Conservation (phyloP, 2,797 vertebrate genomes). For the Danio aesculapii region DNA sequence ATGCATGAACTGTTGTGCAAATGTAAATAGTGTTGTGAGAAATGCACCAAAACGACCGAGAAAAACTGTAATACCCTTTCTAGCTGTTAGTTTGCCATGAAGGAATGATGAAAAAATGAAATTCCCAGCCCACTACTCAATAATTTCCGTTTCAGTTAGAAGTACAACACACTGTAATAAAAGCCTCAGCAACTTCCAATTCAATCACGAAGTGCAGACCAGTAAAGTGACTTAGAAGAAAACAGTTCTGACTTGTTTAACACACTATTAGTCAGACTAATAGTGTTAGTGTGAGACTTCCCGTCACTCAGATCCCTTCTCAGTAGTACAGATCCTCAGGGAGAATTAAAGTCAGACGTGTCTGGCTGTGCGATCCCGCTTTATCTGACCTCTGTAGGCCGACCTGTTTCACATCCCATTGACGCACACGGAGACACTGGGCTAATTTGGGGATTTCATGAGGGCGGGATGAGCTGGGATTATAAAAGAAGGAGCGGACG, state of each 20-base stretch:
- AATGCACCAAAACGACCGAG: too few species aligned
- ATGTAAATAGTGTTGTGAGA: too few species aligned
- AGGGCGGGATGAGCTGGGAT: slow-evolving; percentile 38
- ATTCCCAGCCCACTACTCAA: too few species aligned
- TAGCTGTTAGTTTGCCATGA: too few species aligned
- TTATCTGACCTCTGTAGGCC: slow-evolving; percentile 40
- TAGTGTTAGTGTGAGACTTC: slow-evolving; percentile 26
- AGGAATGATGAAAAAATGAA: too few species aligned
- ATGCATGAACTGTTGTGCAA: too few species aligned
- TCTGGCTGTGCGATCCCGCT: slow-evolving; percentile 59
- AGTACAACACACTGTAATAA: too few species aligned
- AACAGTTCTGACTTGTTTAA: neutral
- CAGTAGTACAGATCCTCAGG: slow-evolving; percentile 30
- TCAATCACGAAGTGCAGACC: too few species aligned
- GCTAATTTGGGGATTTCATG: slow-evolving; percentile 62
- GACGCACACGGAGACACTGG: slow-evolving; percentile 63
- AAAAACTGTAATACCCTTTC: too few species aligned
- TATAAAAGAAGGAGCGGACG: slow-evolving; percentile 64
- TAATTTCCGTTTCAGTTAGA: too few species aligned
- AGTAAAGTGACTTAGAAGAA: too few species aligned
- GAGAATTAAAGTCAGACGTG: slow-evolving; percentile 60
- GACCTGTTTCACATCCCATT: slow-evolving; percentile 67
- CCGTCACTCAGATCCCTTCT: neutral
- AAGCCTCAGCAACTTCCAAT: too few species aligned
- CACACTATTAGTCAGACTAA: neutral